Conservation (phyloP, 2,888 invertebrate species). For the Cheilosia soror region DNA sequence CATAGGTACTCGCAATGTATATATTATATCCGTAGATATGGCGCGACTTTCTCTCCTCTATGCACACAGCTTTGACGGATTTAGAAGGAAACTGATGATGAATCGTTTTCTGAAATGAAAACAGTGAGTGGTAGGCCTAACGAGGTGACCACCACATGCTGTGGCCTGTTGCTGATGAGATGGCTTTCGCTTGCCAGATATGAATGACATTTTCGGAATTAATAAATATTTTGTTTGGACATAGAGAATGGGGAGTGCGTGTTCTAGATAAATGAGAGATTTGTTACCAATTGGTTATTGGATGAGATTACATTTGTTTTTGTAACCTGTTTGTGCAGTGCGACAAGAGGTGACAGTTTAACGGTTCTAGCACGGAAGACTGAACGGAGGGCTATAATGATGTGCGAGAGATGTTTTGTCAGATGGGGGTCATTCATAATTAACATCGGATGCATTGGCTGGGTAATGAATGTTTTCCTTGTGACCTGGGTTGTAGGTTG, state of each 20-base stretch:
- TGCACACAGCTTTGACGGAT: constrained; percentile 37
- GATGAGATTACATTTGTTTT: constrained; percentile 28
- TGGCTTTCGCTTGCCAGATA: constrained; percentile 52
- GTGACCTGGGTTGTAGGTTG: neutral
- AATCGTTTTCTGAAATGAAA: constrained; percentile 53
- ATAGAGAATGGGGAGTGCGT: constrained; percentile 12
- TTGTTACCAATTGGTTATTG: neutral
- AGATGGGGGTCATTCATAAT: neutral
- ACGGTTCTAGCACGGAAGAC: neutral
- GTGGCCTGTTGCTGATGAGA: neutral
- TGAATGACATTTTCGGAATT: constrained; percentile 44
- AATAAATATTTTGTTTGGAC: constrained; percentile 24
- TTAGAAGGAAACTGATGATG: constrained; percentile 66
- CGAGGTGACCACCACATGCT: constrained; percentile 49
- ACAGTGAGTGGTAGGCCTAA: constrained; percentile 31
- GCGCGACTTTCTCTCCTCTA: constrained; percentile 58
- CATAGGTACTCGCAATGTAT: too few relatives aligned
- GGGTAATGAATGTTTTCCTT: neutral
- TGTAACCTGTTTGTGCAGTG: constrained; percentile 2
- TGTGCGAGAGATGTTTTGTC: neutral
- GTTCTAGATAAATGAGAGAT: constrained; percentile 41
- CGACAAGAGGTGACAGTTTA: neutral
- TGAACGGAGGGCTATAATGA: constrained; percentile 15
- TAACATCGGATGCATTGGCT: neutral
- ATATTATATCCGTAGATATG: neutral